Evolutionary conservation across 2,113 vertebrate species (phyloP).

Genomic region (Piprites chloris): DNA sequence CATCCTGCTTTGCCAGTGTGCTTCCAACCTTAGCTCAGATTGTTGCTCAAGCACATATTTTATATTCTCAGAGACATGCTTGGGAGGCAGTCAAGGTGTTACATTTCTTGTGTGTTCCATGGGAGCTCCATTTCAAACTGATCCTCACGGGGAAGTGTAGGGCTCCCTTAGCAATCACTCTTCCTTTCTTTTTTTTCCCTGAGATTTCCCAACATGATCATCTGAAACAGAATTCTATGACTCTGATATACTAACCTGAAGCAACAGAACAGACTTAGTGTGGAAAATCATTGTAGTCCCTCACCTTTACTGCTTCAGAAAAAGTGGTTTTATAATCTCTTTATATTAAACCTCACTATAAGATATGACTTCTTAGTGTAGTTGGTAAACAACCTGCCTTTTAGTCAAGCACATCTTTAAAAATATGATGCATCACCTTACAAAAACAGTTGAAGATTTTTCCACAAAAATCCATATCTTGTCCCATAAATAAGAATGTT

Average conservation of each 20-base stretch:
- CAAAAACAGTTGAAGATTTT: conserved; percentile 42
- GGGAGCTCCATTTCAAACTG: neutral
- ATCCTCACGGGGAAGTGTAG: neutral
- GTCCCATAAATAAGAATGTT: conserved; percentile 63
- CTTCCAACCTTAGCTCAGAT: neutral
- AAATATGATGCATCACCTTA: conserved; percentile 66
- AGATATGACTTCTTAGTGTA: conserved; percentile 29
- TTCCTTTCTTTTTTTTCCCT: neutral
- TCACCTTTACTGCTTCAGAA: conserved; percentile 9
- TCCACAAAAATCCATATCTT: conserved; percentile 47
- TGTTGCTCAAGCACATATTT: neutral
- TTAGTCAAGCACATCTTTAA: conserved; percentile 68
- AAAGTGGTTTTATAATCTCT: conserved; percentile 47
- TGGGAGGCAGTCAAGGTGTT: neutral
- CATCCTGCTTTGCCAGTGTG: neutral
- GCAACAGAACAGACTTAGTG: neutral
- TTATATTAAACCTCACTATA: conserved; percentile 57
- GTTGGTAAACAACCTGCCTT: conserved; percentile 51
- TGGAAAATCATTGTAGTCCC: neutral
- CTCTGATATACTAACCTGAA: neutral
- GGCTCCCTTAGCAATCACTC: neutral
- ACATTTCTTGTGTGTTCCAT: neutral
- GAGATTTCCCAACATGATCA: neutral
- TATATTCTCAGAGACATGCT: neutral
- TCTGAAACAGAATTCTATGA: neutral